phyloP scores from a whole-genome alignment of 2,113 vertebrate genomes.

The Lichenostomus cassidix region DNA sequence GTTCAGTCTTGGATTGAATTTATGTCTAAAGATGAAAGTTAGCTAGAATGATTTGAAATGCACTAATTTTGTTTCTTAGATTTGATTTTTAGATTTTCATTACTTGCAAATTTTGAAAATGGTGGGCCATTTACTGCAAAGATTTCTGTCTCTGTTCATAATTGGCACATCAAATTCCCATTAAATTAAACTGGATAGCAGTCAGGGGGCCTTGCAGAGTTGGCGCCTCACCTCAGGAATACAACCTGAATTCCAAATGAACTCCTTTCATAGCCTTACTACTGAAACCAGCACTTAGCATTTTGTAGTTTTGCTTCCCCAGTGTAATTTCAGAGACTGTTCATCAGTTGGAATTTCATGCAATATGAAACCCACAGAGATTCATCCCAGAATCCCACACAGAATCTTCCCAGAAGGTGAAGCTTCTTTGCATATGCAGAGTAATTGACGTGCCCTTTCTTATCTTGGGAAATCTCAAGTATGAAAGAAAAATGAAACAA shows the following conservation, averaged over 20 bases:
- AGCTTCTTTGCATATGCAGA: neutral
- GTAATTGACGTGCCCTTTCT: conserved; percentile 41
- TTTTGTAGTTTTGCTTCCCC: neutral
- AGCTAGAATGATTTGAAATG: conserved; percentile 59
- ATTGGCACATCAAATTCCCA: neutral
- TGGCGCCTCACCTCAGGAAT: neutral
- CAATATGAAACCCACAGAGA: neutral
- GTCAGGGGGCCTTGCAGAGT: neutral
- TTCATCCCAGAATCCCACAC: neutral
- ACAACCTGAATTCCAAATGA: neutral
- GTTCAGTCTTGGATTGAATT: conserved; percentile 29
- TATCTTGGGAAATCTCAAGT: conserved; percentile 19
- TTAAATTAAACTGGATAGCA: neutral
- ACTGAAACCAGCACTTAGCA: conserved; percentile 52
- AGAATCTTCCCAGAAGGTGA: neutral
- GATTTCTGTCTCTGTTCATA: neutral
- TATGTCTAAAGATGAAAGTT: conserved; percentile 31
- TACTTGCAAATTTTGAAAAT: conserved; percentile 47
- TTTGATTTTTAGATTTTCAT: conserved; percentile 47
- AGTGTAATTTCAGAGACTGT: neutral
- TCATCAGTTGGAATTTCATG: neutral
- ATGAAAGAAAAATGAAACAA: neutral
- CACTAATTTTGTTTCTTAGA: conserved; percentile 63
- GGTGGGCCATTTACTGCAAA: neutral
- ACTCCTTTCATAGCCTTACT: conserved; percentile 35